Percentiles rank a stretch among this genome's conserved stretches.
Conservation (phyloP, 2,113 vertebrate species). For the Pavo muticus region DNA sequence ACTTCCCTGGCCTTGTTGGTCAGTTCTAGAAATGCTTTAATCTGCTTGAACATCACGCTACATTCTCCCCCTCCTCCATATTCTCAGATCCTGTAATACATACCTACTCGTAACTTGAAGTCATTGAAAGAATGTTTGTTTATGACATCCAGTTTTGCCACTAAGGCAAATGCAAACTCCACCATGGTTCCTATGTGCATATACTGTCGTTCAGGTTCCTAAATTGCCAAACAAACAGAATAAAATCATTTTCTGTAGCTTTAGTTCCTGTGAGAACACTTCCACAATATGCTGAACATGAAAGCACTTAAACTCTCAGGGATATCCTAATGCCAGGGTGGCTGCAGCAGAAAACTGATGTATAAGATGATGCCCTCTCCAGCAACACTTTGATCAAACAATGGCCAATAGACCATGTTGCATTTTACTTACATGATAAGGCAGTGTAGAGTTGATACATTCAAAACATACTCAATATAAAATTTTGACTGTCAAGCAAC, state of each 20-base stretch:
- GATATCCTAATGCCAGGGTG: not conserved
- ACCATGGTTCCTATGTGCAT: conserved; percentile 98
- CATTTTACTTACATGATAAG: not conserved
- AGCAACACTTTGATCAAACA: not conserved
- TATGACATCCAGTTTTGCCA: conserved; percentile 95
- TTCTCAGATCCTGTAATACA: conserved; percentile 51
- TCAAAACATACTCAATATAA: not conserved
- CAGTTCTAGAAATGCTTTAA: not conserved
- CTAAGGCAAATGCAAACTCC: conserved; percentile 96
- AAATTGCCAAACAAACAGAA: not conserved
- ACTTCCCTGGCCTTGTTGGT: not conserved
- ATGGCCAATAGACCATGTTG: not conserved
- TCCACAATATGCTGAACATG: not conserved
- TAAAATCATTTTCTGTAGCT: not conserved
- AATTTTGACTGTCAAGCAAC: not conserved
- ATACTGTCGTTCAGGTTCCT: conserved; percentile 96
- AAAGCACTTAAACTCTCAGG: not conserved
- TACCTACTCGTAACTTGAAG: conserved; percentile 96
- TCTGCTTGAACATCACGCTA: not conserved
- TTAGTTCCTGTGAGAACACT: not conserved
- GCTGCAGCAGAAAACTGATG: not conserved
- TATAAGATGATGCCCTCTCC: not conserved
- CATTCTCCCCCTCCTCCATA: not conserved
- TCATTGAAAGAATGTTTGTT: conserved; percentile 99
- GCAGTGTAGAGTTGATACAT: not conserved